A percentile compares a stretch with the other conserved stretches of the same genome.
phyloP scores from a whole-genome alignment of 2,797 vertebrate species.

The Halcyon chelicuti region DNA sequence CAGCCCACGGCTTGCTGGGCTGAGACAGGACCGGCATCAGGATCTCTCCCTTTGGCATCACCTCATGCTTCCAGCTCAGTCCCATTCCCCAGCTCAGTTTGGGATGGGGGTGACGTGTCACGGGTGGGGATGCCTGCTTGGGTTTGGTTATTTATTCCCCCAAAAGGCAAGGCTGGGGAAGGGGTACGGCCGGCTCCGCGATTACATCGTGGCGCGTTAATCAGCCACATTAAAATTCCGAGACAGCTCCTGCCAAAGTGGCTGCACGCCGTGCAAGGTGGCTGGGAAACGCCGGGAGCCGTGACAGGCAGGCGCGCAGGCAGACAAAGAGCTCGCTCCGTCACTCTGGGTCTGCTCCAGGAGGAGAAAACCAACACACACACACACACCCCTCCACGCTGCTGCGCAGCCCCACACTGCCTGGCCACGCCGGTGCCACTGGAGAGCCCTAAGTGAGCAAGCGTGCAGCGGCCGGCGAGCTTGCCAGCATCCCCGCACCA shows the following conservation, averaged over 20 bases:
- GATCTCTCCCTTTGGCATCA: background rate
- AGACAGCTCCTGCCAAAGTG: slow-evolving; percentile 69
- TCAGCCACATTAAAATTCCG: slow-evolving; percentile 74
- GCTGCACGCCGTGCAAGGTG: slow-evolving; percentile 62
- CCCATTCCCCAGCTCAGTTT: background rate
- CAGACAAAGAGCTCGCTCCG: slow-evolving; percentile 80
- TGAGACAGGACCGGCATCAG: background rate
- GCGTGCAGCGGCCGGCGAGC: rapidly evolving
- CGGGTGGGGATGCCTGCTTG: background rate
- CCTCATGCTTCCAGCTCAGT: rapidly evolving
- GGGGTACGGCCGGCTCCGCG: background rate
- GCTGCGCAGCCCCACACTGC: background rate
- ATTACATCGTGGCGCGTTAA: slow-evolving; percentile 25
- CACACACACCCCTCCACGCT: background rate
- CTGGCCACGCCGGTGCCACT: background rate
- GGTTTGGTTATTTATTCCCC: slow-evolving; percentile 9
- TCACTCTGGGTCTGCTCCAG: slow-evolving; percentile 58
- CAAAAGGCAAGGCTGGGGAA: background rate
- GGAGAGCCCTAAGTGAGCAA: rapidly evolving
- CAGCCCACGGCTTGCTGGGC: background rate
- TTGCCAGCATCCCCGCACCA: background rate
- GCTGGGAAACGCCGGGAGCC: slow-evolving; percentile 62
- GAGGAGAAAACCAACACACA: slow-evolving; percentile 29
- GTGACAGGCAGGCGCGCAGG: slow-evolving; percentile 75
- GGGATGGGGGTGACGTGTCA: rapidly evolving